Percentiles rank a stretch among this genome's conserved stretches.
Evolutionary conservation across 2,113 vertebrate genomes (phyloP).

Genomic region (Python bivittatus): DNA sequence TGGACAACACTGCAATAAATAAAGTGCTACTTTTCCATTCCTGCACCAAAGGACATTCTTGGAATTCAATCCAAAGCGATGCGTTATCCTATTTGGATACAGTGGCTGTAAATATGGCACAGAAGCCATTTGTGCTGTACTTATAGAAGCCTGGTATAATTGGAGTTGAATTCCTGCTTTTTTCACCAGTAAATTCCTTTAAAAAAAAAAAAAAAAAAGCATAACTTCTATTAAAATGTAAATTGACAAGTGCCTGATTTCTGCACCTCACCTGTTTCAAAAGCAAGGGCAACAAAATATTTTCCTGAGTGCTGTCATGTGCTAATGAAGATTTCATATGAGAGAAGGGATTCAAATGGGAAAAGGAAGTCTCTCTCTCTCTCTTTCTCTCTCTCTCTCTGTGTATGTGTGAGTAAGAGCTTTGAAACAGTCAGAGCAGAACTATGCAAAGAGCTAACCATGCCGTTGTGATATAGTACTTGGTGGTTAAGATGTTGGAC

Average conservation of each 20-base stretch:
- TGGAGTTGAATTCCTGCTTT: not conserved
- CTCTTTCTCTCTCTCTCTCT: no score
- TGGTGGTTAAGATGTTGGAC: no score
- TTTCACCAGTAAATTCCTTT: not conserved
- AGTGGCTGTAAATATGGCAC: no score
- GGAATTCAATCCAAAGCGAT: no score
- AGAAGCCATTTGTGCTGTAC: no score
- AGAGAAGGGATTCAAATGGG: not conserved
- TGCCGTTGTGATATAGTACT: no score
- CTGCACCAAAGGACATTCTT: no score
- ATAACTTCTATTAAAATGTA: not conserved
- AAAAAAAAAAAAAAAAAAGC: no score
- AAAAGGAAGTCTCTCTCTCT: slow-evolving; percentile 7
- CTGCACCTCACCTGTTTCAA: slow-evolving; percentile 23
- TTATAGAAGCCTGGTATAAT: no score
- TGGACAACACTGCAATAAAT: no score
- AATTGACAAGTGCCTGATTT: not conserved
- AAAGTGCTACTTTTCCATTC: no score
- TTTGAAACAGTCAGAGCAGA: slow-evolving; percentile 33
- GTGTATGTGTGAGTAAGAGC: not conserved
- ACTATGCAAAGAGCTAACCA: not conserved
- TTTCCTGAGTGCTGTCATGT: not conserved
- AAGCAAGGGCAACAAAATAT: not conserved
- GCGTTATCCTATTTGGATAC: no score
- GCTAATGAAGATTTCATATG: slow-evolving; percentile 33